Percentiles rank a stretch among this genome's conserved stretches.
phyloP scores from a whole-genome alignment of 2,888 invertebrate species.

The Ganaspis brasiliensis region DNA sequence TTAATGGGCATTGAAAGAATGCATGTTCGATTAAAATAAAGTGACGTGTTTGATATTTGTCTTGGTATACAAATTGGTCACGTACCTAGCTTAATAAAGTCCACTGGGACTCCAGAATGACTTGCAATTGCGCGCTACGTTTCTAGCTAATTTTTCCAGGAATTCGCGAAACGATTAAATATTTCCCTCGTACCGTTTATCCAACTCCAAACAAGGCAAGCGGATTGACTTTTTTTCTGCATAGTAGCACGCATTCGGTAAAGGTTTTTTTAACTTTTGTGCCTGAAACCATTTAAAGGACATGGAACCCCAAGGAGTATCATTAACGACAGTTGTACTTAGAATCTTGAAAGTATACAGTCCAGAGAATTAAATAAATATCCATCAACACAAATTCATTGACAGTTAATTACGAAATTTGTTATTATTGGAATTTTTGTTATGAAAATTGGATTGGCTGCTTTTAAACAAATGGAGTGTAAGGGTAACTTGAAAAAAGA shows the following conservation, averaged over 20 bases:
- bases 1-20: background rate
- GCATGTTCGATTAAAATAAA: constrained; percentile 21
- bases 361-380: background rate
- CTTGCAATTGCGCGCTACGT: constrained; percentile 35
- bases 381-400: background rate
- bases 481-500: too few relatives aligned
- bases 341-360: constrained; percentile 1
- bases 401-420: too few relatives aligned
- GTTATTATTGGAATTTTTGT: background rate
- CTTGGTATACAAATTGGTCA: constrained; percentile 47
- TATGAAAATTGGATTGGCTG: too few relatives aligned
- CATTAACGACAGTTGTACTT: constrained; percentile 22
- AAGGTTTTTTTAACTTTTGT: background rate
- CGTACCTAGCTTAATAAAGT: constrained; percentile 61
- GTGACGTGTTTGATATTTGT: constrained; percentile 39
- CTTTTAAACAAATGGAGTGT: too few relatives aligned
- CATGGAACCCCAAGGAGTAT: constrained; percentile 25
- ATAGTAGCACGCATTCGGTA: constrained; percentile 11
- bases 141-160: constrained; percentile 54
- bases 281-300: constrained; percentile 29
- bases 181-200: constrained; percentile 30
- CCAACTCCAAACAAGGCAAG: constrained; percentile 12
- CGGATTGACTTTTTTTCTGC: constrained; percentile 26
- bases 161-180: constrained; percentile 49
- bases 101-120: constrained; percentile 57